These are phyloP conservation scores for Mastacembelus armatus DNA, from an alignment of 2,797 vertebrate species.

Conservation along the genomic window DNA sequence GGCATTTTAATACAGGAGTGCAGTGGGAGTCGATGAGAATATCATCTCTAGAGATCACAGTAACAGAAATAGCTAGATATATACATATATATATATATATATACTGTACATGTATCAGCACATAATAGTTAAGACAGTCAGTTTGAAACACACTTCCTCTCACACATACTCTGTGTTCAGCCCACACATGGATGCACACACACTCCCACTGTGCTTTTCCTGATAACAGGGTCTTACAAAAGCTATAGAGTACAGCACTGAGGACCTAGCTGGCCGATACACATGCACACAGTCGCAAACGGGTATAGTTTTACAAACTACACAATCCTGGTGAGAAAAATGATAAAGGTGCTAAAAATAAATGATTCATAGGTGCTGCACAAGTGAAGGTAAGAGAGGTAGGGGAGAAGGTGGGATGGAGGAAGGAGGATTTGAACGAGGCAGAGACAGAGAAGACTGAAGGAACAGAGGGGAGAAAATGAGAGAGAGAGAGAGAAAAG, in stretches of 20 bases:
- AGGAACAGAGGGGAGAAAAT: conserved; percentile 33
- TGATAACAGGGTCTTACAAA: conserved; percentile 43
- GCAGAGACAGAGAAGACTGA: conserved; percentile 53
- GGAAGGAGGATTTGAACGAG: conserved; percentile 39
- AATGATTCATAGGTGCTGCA: conserved; percentile 75
- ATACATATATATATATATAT: conserved; percentile 18
- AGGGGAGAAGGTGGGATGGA: conserved; percentile 27
- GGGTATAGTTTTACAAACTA: no score
- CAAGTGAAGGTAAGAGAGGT: conserved; percentile 53
- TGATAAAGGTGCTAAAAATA: conserved; percentile 75
- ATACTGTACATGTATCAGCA: conserved; percentile 9
- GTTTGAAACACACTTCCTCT: conserved; percentile 34
- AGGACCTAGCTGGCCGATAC: conserved; percentile 11
- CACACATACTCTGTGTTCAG: conserved; percentile 47
- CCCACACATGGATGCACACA: conserved; percentile 45
- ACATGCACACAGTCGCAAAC: conserved; percentile 2
- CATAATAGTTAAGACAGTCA: conserved; percentile 19
- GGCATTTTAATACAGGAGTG: conserved; percentile 32
- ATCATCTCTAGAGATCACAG: conserved; percentile 54
- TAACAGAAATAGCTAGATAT: conserved; percentile 58
- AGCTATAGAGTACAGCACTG: conserved; percentile 37
- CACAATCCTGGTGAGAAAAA: conserved; percentile 42
- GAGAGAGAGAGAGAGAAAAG: conserved; percentile 34
- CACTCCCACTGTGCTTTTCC: conserved; percentile 41
- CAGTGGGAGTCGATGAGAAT: conserved; percentile 58